Evolutionary conservation across 2,113 vertebrate genomes (phyloP), one percentile per base, ranked within the genome.

Genomic region (Azemiops feae): DNA sequence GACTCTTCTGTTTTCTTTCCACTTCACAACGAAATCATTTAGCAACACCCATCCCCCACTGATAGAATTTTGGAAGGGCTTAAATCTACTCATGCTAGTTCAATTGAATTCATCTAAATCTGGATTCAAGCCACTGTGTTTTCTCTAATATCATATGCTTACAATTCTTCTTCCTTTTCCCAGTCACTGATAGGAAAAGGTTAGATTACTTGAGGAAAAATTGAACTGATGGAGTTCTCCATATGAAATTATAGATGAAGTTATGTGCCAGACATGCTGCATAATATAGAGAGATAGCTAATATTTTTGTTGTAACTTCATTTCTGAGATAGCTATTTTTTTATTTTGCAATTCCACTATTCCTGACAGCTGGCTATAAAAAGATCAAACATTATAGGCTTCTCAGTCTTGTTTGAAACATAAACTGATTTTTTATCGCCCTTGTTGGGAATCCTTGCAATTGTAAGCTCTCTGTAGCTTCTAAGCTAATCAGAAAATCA

Each of bases 391-490:
- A 0, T 53, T n/a, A 92, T 12, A 20, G 74, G 34, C 50, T 89
- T 93, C 90, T 90, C 52, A 60, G 0, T 92, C 94, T 55, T 92
- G 30, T 34, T 87, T 20, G 54, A 92, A 93, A 60, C 0, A 1
- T 22, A 92, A 91, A n/a, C 34, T 74, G 43, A 43, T 91, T 91
- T 85, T 85, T 30, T 81, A 52, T 27, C 85, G 3, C 14, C 2
- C 25, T 92, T 93, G 4, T 50, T 43, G 58, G 74, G 54, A 89
- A 54, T 94, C 86, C 52, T 93, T 91, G 81, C 22, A 90, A 18
- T 50, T 88, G 0, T 34, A 86, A 89, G 2, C 30, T 34, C 87
- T 57, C 1, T n/a, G 90, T 88, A 64, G 55, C 30, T 8, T 93
- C 50, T 90, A 90, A 87, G 50, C 14, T 81, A 91, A 58, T 88